Evolutionary conservation across 2,113 vertebrate species (phyloP).

Genomic region (Pleuronectes platessa): DNA sequence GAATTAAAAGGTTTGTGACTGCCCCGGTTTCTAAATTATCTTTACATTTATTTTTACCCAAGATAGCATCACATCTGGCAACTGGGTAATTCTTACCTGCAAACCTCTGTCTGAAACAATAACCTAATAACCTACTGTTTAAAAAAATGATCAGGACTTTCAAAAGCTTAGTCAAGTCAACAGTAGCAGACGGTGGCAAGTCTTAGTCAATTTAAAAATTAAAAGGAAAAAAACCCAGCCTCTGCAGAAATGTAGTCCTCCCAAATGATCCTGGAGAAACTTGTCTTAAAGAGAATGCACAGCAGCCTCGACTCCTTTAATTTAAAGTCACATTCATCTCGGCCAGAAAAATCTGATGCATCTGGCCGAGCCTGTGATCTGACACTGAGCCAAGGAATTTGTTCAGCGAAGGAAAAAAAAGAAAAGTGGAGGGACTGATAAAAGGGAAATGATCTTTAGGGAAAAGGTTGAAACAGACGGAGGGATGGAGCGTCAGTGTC

Average conservation of each 20-base stretch:
- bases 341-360: constrained; percentile 19
- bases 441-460: constrained; percentile 35
- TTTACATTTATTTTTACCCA: too few relatives aligned
- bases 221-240: not conserved
- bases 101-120: too few relatives aligned
- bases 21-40: too few relatives aligned
- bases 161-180: too few relatives aligned
- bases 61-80: too few relatives aligned
- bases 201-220: too few relatives aligned
- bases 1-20: too few relatives aligned
- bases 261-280: not conserved
- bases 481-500: constrained; percentile 9
- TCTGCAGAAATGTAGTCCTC: not conserved
- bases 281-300: constrained; percentile 2
- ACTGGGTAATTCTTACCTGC: too few relatives aligned
- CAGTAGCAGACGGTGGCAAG: too few relatives aligned
- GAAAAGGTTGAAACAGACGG: constrained; percentile 33
- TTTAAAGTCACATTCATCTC: constrained; percentile 26
- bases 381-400: constrained; percentile 49
- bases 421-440: constrained; percentile 12
- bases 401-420: constrained; percentile 18
- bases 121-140: not conserved
- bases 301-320: not conserved
- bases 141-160: not conserved
- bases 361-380: constrained; percentile 22